These are phyloP conservation scores for Parnassius glacialis DNA, from an alignment of 2,888 invertebrate species.

Conservation along the genomic window DNA sequence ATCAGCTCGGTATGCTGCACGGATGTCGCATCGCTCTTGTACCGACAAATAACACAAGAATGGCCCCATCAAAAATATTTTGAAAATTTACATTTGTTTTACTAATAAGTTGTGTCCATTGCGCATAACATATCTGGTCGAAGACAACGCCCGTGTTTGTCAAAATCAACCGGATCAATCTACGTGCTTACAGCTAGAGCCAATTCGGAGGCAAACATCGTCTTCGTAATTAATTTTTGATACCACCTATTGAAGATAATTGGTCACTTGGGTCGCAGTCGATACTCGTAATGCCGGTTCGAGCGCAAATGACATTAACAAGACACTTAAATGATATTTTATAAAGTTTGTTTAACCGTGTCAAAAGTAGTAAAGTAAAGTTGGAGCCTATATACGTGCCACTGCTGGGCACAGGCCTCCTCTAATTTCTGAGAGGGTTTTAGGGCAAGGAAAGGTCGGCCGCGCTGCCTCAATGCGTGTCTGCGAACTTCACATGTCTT, in stretches of 20 bases:
- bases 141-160: background rate
- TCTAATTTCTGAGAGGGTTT: too few species aligned
- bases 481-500: too few species aligned
- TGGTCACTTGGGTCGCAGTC: background rate
- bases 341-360: too few species aligned
- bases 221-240: slow-evolving; percentile 2
- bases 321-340: background rate
- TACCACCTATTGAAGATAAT: background rate
- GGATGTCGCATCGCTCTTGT: too few species aligned
- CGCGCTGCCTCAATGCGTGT: too few species aligned
- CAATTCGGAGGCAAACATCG: background rate
- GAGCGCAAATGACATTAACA: too few species aligned
- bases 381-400: too few species aligned
- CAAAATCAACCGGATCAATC: background rate
- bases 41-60: too few species aligned
- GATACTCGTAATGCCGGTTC: slow-evolving; percentile 1
- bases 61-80: background rate
- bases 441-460: too few species aligned
- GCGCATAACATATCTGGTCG: background rate
- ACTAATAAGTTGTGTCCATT: background rate
- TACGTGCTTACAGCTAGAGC: background rate
- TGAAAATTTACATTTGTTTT: background rate
- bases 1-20: too few species aligned
- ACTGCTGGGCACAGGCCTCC: too few species aligned
- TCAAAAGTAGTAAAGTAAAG: too few species aligned